Conservation (phyloP, 2,113 vertebrate species). For the Embiotoca jacksoni region DNA sequence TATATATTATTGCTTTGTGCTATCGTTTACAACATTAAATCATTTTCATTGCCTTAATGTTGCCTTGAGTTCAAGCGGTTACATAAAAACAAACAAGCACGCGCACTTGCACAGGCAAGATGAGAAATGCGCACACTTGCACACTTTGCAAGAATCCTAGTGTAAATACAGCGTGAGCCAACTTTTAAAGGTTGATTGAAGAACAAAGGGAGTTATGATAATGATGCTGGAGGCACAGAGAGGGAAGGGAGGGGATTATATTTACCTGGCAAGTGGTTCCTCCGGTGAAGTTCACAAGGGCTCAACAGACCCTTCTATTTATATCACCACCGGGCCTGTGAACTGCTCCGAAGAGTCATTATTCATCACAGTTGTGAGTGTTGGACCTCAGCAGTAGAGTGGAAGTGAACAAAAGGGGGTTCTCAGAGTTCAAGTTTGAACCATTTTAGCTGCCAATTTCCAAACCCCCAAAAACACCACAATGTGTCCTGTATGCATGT, state of each 20-base stretch:
- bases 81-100: slow-evolving; percentile 31
- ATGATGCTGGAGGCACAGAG: slow-evolving; percentile 2
- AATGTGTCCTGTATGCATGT: neutral
- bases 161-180: slow-evolving; percentile 29
- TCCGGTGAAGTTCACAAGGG: slow-evolving; percentile 31
- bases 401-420: neutral
- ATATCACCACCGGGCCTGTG: slow-evolving; percentile 18
- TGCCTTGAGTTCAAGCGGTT: neutral
- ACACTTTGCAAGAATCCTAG: neutral
- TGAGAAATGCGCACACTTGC: neutral
- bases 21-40: slow-evolving; percentile 16
- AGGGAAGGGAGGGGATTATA: slow-evolving; percentile 20
- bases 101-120: slow-evolving; percentile 4
- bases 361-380: slow-evolving; percentile 1
- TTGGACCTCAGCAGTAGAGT: slow-evolving; percentile 2
- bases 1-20: slow-evolving; percentile 37
- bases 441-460: neutral
- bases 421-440: neutral
- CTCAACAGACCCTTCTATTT: slow-evolving; percentile 35
- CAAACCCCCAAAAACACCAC: neutral
- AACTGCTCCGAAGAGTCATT: slow-evolving; percentile 19
- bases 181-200: slow-evolving; percentile 48
- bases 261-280: slow-evolving; percentile 47
- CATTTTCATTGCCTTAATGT: slow-evolving; percentile 14
- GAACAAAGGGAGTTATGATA: slow-evolving; percentile 58